Base-by-base conservation (phyloP, 2,888 invertebrate species). In the Pogonocherus hispidulus region DNA sequence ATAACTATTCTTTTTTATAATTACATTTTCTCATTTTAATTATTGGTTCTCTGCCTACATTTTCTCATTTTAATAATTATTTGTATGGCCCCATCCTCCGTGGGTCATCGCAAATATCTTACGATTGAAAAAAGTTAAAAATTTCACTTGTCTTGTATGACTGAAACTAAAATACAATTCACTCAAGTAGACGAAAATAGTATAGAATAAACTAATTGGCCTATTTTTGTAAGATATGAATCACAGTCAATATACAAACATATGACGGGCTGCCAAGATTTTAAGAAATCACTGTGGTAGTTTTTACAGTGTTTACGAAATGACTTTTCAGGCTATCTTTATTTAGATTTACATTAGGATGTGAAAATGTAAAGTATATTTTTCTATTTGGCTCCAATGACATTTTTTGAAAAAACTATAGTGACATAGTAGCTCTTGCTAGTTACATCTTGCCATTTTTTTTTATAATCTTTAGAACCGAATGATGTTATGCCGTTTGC, bases 181-280 rank as follows among this genome's bases (percentile, higher is more conserved):
- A 55, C n/a, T 52, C 23, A 11, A 27, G 20, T 37, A 20, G 20
- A 55, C 19, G 19, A 55, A 55, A 55, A 55, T 55, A 55, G 19
- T 20, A 20, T 9, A 20, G 20, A 55, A 55, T 62, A 62, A 62
- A 62, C 62, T 62, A 71, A 72, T 72, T 74, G 71, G 69, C 62
- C 74, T 77, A 78, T 78, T 78, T 77, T 52, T 60, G 75, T 68
- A 59, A 59, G 35, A 66, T 66, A 65, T 74, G 75, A 76, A 70
- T 73, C 75, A 76, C 67, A 63, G 55, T 62, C 68, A 63, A 60
- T 74, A 71, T 68, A 75, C 74, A 77, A 74, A 73, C 68, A 69
- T 67, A 64, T 73, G 63, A 72, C 67, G 59, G 64, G 60, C 66
- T 75, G 77, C 78, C 78, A 78, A 77, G 71, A 66, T 59, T 67